Evolutionary conservation across 1,140 invertebrate genomes (phyloP).

Genomic region (Heterodera carotae): DNA sequence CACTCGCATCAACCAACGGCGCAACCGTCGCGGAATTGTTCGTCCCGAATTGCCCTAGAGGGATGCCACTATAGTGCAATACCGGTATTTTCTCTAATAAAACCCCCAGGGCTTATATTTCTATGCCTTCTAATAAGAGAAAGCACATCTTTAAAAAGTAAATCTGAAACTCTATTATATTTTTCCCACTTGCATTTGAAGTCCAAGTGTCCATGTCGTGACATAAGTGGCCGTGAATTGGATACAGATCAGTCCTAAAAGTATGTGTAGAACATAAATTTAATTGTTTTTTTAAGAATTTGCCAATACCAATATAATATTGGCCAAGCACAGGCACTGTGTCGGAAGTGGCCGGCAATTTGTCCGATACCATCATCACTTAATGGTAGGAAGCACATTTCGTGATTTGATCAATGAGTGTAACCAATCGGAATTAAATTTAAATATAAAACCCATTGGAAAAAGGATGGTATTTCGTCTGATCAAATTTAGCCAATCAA

Average conservation of each 20-base stretch:
- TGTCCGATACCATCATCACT: slow-evolving; percentile 50
- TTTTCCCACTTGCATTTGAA: slow-evolving; percentile 46
- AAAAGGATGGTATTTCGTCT: background rate
- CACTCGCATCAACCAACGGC: slow-evolving; percentile 54
- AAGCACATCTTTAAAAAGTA: too few species aligned
- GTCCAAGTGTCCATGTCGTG: slow-evolving; percentile 55
- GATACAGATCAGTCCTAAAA: slow-evolving; percentile 54
- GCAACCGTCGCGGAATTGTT: slow-evolving; percentile 47
- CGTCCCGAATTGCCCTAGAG: slow-evolving; percentile 55
- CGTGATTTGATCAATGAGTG: background rate
- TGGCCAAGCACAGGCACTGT: slow-evolving; percentile 41
- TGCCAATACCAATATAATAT: slow-evolving; percentile 51
- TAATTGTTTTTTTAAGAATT: background rate
- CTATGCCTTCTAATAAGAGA: too few species aligned
- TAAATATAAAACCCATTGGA: too few species aligned
- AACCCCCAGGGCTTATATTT: too few species aligned
- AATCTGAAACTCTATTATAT: background rate
- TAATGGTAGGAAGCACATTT: slow-evolving; percentile 3
- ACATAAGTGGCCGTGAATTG: slow-evolving; percentile 62
- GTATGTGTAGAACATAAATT: background rate
- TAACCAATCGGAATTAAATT: background rate
- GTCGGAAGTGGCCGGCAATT: slow-evolving; percentile 46
- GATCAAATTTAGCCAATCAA: background rate
- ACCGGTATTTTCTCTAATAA: too few species aligned
- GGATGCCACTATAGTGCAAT: slow-evolving; percentile 6